Evolutionary conservation across 2,888 invertebrate species (phyloP).

Genomic region (Drosophila mayaguana): DNA sequence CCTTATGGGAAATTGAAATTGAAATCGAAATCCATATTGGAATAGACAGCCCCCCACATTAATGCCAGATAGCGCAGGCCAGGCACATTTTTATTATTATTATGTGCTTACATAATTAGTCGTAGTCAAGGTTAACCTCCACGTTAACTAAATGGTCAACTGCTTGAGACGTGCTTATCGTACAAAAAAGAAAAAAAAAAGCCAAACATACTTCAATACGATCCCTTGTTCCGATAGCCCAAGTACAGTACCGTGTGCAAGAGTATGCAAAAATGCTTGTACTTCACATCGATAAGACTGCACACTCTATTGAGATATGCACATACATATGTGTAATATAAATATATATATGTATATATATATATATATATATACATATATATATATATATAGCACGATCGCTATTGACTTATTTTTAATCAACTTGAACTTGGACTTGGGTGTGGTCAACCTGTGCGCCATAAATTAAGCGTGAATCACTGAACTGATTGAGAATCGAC

Average conservation of each 20-base stretch:
- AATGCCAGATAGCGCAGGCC: constrained; percentile 4
- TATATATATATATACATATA: neutral
- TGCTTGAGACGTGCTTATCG: constrained; percentile 46
- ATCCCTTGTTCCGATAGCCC: constrained; percentile 36
- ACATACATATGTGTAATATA: neutral
- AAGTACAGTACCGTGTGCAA: constrained; percentile 3
- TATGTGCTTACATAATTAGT: constrained; percentile 48
- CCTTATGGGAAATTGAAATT: constrained; percentile 36
- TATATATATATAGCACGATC: constrained; percentile 8
- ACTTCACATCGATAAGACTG: constrained; percentile 48
- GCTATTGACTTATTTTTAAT: constrained; percentile 28
- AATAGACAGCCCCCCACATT: constrained; percentile 13
- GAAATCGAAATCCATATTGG: constrained; percentile 34
- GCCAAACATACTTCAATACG: constrained; percentile 1
- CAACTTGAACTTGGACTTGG: constrained; percentile 60
- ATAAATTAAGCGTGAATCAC: constrained; percentile 39
- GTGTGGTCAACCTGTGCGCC: constrained; percentile 47
- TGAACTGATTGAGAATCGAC: constrained; percentile 9
- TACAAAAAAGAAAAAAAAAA: neutral
- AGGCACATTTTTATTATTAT: constrained; percentile 2
- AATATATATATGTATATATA: neutral
- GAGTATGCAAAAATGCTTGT: constrained; percentile 12
- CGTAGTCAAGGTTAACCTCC: constrained; percentile 45
- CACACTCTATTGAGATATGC: constrained; percentile 33
- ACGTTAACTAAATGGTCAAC: constrained; percentile 46